Evolutionary conservation across 2,888 invertebrate genomes (phyloP).

Genomic region (Eubasilissa splendida): DNA sequence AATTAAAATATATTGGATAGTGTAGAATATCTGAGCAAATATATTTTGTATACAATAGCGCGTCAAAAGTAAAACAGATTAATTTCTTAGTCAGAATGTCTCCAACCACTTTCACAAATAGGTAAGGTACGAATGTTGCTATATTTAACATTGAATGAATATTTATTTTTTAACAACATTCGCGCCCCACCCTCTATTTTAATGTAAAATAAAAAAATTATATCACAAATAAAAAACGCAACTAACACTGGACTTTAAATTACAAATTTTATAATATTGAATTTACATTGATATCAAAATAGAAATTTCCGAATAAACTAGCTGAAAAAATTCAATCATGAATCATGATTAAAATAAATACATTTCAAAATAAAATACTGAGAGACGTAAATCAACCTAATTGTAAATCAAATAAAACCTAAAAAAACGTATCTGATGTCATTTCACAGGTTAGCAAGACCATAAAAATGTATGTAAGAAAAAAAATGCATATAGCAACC

Average conservation of each 20-base stretch:
- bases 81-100: too few relatives aligned
- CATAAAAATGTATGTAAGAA: constrained; percentile 10
- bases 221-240: too few relatives aligned
- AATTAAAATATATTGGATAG: constrained; percentile 5
- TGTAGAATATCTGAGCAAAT: not conserved
- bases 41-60: not conserved
- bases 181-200: too few relatives aligned
- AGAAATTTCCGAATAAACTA: not conserved
- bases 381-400: not conserved
- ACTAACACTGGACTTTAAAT: too few relatives aligned
- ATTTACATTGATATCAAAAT: too few relatives aligned
- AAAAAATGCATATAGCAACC: constrained; percentile 30
- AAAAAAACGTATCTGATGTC: not conserved
- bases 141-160: too few relatives aligned
- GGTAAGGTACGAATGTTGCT: too few relatives aligned
- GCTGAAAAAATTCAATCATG: not conserved
- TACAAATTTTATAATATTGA: too few relatives aligned
- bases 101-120: too few relatives aligned
- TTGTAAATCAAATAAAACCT: not conserved
- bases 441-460: not conserved
- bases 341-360: not conserved
- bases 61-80: too few relatives aligned
- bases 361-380: not conserved
- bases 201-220: too few relatives aligned
- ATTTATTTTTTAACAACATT: too few relatives aligned